Evolutionary conservation across 2,797 vertebrate genomes (phyloP).

Genomic region (Menidia menidia): DNA sequence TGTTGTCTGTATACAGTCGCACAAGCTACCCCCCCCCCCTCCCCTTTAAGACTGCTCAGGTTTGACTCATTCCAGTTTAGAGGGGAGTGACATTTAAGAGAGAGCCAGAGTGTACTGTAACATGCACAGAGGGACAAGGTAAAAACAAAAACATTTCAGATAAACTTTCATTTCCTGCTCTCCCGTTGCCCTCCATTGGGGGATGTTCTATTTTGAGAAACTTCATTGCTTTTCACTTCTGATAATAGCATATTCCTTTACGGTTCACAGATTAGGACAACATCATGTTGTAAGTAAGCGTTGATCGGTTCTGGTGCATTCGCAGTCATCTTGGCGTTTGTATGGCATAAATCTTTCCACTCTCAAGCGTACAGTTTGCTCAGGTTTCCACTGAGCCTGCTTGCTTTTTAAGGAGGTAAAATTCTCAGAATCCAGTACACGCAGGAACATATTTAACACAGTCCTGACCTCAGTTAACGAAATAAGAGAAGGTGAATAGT

Average conservation of each 20-base stretch:
- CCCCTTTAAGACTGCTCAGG: slow-evolving; percentile 31
- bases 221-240: slow-evolving; percentile 14
- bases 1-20: slow-evolving; percentile 48
- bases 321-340: slow-evolving; percentile 7
- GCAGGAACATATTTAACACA: slow-evolving; percentile 20
- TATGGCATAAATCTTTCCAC: slow-evolving; percentile 16
- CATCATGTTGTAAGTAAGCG: slow-evolving; percentile 14
- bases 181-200: neutral
- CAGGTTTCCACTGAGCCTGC: slow-evolving; percentile 29
- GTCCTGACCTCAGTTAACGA: slow-evolving; percentile 46
- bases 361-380: slow-evolving; percentile 29
- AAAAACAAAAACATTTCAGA: slow-evolving; percentile 14
- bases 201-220: slow-evolving; percentile 18
- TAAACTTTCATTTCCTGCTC: slow-evolving; percentile 12
- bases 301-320: slow-evolving; percentile 7
- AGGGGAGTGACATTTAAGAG: slow-evolving; percentile 35
- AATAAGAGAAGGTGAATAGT: slow-evolving; percentile 53
- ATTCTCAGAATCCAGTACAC: slow-evolving; percentile 28
- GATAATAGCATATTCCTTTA: slow-evolving; percentile 15
- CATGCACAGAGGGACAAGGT: slow-evolving; percentile 15
- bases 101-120: slow-evolving; percentile 22
- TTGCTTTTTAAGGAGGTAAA: slow-evolving; percentile 7
- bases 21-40: slow-evolving; percentile 24
- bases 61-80: slow-evolving; percentile 67
- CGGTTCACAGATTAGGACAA: slow-evolving; percentile 4